Evolutionary conservation across 2,888 invertebrate genomes (phyloP).

Genomic region (Mallateleia sp.): DNA sequence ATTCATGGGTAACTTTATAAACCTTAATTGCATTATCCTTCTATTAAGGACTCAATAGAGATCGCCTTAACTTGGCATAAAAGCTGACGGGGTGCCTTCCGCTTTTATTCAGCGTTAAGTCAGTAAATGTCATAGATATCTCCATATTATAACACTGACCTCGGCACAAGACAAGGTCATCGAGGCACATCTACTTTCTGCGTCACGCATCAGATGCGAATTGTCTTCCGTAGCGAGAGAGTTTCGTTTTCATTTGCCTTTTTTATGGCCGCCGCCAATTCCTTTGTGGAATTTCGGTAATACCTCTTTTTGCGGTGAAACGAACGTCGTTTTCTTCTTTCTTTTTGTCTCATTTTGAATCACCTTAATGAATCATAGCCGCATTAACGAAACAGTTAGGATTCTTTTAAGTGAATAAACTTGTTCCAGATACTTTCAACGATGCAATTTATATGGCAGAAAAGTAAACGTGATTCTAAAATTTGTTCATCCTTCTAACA

Average conservation of each 20-base stretch:
- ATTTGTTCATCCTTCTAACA: background rate
- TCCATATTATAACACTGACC: constrained; percentile 61
- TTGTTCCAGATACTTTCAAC: background rate
- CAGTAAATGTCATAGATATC: constrained; percentile 57
- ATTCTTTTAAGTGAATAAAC: constrained; percentile 34
- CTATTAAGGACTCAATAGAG: constrained; percentile 28
- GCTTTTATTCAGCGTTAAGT: constrained; percentile 47
- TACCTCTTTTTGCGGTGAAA: constrained; percentile 49
- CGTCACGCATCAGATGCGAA: constrained; percentile 62
- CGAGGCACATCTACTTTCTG: constrained; percentile 65
- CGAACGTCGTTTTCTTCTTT: background rate
- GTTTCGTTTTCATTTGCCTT: constrained; percentile 64
- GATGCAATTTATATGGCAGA: constrained; percentile 1
- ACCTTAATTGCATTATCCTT: constrained; percentile 56
- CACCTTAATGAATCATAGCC: constrained; percentile 7
- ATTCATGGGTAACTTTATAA: constrained; percentile 57
- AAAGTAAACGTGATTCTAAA: constrained; percentile 41
- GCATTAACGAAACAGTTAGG: constrained; percentile 45
- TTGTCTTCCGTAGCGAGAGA: constrained; percentile 67
- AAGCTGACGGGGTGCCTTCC: constrained; percentile 44
- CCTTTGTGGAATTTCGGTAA: constrained; percentile 57
- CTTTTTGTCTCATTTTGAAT: constrained; percentile 31
- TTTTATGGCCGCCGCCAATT: constrained; percentile 36
- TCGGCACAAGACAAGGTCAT: constrained; percentile 61
- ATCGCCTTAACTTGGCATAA: constrained; percentile 4